phyloP scores from a whole-genome alignment of 2,113 vertebrate genomes.

The Noctilio leporinus region DNA sequence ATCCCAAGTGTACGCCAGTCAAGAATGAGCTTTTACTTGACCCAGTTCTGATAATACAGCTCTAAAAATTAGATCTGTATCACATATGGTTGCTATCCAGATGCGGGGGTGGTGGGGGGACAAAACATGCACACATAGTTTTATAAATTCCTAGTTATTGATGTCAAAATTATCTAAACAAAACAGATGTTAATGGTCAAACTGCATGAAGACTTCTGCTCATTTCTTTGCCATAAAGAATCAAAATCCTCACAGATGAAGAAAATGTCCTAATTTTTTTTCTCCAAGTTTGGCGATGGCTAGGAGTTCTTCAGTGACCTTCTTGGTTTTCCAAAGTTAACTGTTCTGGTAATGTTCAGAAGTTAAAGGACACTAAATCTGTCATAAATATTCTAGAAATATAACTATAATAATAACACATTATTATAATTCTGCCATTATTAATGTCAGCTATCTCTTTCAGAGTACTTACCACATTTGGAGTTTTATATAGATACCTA shows the following conservation, averaged over 20 bases:
- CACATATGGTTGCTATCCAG: neutral
- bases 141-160: constrained; percentile 24
- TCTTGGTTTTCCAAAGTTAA: neutral
- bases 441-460: neutral
- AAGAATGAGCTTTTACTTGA: neutral
- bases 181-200: constrained; percentile 28
- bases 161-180: constrained; percentile 31
- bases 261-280: neutral
- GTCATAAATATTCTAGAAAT: neutral
- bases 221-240: neutral
- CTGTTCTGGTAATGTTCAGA: neutral
- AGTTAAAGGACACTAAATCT: neutral
- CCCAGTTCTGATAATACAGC: neutral
- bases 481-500: neutral
- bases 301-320: neutral
- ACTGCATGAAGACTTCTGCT: neutral
- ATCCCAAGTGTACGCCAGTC: neutral
- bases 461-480: neutral
- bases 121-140: neutral
- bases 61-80: neutral
- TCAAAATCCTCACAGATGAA: neutral
- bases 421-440: neutral
- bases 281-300: neutral
- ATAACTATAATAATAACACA: neutral
- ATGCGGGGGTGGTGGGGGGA: neutral